These are phyloP conservation scores for Gymnothorax reevesii DNA, from an alignment of 2,797 vertebrate species.

Conservation along the genomic window DNA sequence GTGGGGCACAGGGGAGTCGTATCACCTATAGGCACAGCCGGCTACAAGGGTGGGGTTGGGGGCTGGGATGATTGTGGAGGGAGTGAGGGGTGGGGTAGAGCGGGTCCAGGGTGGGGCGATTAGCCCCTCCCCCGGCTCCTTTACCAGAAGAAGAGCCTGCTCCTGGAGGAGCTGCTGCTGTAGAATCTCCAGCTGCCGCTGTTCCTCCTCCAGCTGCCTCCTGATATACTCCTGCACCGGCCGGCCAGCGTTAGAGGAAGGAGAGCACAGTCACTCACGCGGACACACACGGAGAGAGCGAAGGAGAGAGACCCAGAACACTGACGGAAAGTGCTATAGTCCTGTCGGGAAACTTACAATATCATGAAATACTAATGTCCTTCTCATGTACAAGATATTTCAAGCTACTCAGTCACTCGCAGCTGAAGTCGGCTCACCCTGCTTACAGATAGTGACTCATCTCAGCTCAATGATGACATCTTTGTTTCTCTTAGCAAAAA, in stretches of 20 bases:
- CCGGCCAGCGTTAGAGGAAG: slow-evolving; percentile 62
- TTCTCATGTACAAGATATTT: too few species aligned
- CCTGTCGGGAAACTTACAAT: too few species aligned
- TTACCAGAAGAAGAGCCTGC: slow-evolving; percentile 95
- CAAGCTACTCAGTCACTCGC: too few species aligned
- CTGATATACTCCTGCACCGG: slow-evolving; percentile 91
- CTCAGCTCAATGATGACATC: too few species aligned
- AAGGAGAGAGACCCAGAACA: not conserved
- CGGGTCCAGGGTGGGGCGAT: slow-evolving; percentile 2
- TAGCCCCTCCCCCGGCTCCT: slow-evolving; percentile 28
- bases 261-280: slow-evolving; percentile 6
- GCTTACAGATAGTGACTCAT: too few species aligned
- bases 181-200: slow-evolving; percentile 97
- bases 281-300: not conserved
- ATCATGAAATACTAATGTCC: too few species aligned
- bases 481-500: too few species aligned
- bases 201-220: slow-evolving; percentile 96
- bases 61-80: slow-evolving; percentile 12
- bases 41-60: slow-evolving; percentile 41
- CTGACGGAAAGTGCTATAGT: too few species aligned
- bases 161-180: slow-evolving; percentile 97
- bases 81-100: not conserved
- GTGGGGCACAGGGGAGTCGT: not conserved
- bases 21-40: slow-evolving; percentile 22
- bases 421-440: too few species aligned